Conservation (phyloP, 2,113 vertebrate genomes). For the Podiceps cristatus region DNA sequence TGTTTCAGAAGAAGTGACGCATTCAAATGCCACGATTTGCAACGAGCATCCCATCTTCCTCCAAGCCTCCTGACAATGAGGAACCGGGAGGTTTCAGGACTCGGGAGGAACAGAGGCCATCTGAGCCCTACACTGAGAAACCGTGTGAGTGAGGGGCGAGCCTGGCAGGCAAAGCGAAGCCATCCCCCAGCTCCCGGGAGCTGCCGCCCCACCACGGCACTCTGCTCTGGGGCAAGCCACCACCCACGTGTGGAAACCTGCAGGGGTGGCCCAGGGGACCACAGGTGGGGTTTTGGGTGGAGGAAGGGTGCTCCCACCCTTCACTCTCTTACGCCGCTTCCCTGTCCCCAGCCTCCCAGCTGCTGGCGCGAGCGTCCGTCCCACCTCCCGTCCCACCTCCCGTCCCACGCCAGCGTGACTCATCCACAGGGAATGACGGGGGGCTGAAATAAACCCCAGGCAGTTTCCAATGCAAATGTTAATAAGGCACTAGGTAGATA, state of each 20-base stretch:
- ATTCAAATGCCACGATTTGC: fast-evolving
- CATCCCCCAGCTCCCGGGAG: fast-evolving
- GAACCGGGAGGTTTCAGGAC: not conserved
- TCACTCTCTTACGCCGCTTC: fast-evolving
- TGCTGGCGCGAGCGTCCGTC: not conserved
- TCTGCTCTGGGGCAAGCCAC: not conserved
- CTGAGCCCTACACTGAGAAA: fast-evolving
- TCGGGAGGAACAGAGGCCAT: not conserved
- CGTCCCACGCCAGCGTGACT: not conserved
- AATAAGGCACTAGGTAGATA: not conserved
- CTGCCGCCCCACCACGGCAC: fast-evolving
- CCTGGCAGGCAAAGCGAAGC: not conserved
- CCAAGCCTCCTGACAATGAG: not conserved
- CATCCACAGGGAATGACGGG: not conserved
- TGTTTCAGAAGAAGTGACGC: fast-evolving
- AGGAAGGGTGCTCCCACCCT: not conserved
- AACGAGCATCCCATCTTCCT: not conserved
- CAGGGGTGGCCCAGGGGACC: not conserved
- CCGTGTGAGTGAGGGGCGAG: fast-evolving
- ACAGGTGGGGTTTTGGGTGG: fast-evolving
- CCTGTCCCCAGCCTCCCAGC: not conserved
- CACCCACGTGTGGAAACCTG: fast-evolving
- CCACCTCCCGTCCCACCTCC: not conserved
- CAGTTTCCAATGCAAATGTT: not conserved
- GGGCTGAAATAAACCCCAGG: not conserved